Base-by-base conservation (phyloP, 35 echinoderm and acorn worm species). In the Strongylocentrotus purpuratus region DNA sequence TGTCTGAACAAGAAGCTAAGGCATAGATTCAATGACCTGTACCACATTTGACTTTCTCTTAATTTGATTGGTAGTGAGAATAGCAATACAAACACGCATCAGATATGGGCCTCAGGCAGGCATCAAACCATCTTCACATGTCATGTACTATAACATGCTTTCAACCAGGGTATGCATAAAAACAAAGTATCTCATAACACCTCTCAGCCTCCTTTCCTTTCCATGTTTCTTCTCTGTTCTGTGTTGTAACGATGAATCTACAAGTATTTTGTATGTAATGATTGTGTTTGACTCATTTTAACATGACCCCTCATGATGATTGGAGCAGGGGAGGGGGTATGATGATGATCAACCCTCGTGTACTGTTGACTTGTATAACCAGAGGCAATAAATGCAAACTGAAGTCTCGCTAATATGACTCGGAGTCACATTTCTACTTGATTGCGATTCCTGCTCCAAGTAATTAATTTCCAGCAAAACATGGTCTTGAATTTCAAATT, bases 401-500 rank as follows among this genome's bases (percentile, higher is more conserved):
- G 65, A 78, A 78, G 65, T 28, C 65, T 78, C n/a, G 65, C 65
- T 78, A 78, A 78, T 78, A 78, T 78, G 65, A 78, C 65, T 78
- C 65, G 65, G 65, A 78, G 65, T 78, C 65, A n/a, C 65, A 78
- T 78, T 78, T 78, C 65, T 78, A 28, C 65, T 78, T 78, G 65
- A 78, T 78, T 78, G 65, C 65, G 25, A 78, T 78, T 25, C 65
- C 65, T 78, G 65, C 65, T 78, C 65, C 65, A 78, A 78, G 65
- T 78, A 78, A 78, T 78, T 78, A 78, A 78, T 78, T 78, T n/a
- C 65, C 65, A 78, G 65, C 65, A 78, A 78, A 78, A 78, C 65
- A 78, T 22, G 65, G 65, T 78, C 25, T 78, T 78, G 20, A 78
- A 78, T 78, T 78, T 78, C 65, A 78, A 78, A 78, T 78, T 78